Percentiles rank a stretch among this genome's conserved stretches.
phyloP scores from a whole-genome alignment of 2,113 vertebrate genomes.

The Paracanthobrama guichenoti region DNA sequence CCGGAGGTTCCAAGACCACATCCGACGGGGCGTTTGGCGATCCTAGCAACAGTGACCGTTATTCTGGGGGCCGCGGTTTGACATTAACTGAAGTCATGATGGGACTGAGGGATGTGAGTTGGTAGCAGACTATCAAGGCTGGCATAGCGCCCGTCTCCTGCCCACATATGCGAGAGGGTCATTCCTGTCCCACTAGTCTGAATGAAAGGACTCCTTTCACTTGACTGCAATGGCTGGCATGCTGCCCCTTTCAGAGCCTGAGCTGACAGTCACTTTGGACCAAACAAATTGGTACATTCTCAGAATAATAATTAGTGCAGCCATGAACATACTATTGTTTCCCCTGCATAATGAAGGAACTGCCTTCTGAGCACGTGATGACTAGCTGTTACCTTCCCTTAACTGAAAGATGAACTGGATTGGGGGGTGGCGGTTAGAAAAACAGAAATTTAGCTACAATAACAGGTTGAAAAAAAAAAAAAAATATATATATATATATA shows the following conservation, averaged over 20 bases:
- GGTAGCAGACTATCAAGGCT: constrained; percentile 71
- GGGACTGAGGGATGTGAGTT: constrained; percentile 68
- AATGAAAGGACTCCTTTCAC: constrained; percentile 85
- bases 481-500: too few species aligned
- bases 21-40: neutral
- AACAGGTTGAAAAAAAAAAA: neutral
- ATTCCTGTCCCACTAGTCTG: constrained; percentile 82
- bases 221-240: constrained; percentile 77
- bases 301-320: constrained; percentile 98
- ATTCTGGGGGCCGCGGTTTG: constrained; percentile 72
- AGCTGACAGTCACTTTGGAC: constrained; percentile 94
- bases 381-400: constrained; percentile 68
- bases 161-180: constrained; percentile 75
- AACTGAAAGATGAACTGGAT: constrained; percentile 26
- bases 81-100: constrained; percentile 73
- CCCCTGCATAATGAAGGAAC: constrained; percentile 84
- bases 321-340: constrained; percentile 97
- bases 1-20: neutral
- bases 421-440: constrained; percentile 6
- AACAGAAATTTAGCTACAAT: neutral
- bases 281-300: constrained; percentile 99
- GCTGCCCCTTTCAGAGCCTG: constrained; percentile 85
- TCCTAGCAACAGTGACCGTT: constrained; percentile 73
- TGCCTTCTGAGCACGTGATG: constrained; percentile 83
- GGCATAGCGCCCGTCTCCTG: constrained; percentile 69